Percentiles rank a stretch among this genome's conserved stretches.
These are phyloP conservation scores for Drosophila parthenogenetica DNA, from an alignment of 2,888 invertebrate genomes.

Conservation along the genomic window DNA sequence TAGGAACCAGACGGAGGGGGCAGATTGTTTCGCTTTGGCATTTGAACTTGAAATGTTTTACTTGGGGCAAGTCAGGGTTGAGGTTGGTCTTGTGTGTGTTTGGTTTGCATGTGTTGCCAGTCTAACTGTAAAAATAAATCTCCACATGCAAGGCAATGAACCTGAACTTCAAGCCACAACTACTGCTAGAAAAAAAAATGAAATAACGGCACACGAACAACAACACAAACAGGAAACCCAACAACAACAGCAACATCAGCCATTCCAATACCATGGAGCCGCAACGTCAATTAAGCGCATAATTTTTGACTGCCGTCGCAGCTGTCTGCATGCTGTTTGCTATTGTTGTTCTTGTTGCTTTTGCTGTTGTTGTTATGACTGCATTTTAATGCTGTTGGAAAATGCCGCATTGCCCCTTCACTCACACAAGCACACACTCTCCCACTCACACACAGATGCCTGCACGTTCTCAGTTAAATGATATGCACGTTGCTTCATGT, in stretches of 20 bases:
- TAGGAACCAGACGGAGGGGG: not conserved
- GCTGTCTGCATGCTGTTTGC: constrained; percentile 41
- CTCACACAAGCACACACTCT: not conserved
- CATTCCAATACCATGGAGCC: constrained; percentile 8
- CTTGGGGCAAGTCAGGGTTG: constrained; percentile 26
- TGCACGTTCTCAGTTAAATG: constrained; percentile 10
- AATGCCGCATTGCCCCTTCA: constrained; percentile 65
- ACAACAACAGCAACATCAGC: constrained; percentile 27
- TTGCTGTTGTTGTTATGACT: constrained; percentile 41
- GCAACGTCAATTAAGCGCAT: constrained; percentile 63
- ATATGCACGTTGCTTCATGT: constrained; percentile 27
- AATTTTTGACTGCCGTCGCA: constrained; percentile 57
- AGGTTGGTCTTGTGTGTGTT: constrained; percentile 21
- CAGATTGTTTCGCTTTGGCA: constrained; percentile 14
- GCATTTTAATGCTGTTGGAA: constrained; percentile 62
- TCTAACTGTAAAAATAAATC: constrained; percentile 59
- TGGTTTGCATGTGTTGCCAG: constrained; percentile 36
- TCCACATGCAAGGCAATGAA: constrained; percentile 77
- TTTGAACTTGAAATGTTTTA: constrained; percentile 60
- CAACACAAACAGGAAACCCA: constrained; percentile 41
- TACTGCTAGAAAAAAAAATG: constrained; percentile 8
- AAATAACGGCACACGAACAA: constrained; percentile 28
- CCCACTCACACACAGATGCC: constrained; percentile 11
- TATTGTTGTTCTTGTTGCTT: constrained; percentile 22
- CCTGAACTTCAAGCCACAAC: constrained; percentile 78